Evolutionary conservation across 2,113 vertebrate genomes (phyloP).

Genomic region (Choloepus hoffmanni): DNA sequence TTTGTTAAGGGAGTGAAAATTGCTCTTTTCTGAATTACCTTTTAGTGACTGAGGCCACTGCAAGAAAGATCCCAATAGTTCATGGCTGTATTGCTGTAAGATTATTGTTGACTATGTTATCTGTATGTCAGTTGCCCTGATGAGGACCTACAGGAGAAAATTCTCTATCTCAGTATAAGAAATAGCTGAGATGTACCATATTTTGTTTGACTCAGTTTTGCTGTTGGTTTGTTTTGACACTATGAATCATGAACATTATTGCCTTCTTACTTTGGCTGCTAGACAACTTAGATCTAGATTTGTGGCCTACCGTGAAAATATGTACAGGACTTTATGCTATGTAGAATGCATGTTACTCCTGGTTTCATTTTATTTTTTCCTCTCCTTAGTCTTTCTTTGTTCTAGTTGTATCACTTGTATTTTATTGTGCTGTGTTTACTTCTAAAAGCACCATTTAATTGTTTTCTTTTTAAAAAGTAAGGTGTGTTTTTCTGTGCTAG

Average conservation of each 20-base stretch:
- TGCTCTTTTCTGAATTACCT: not conserved
- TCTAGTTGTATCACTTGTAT: not conserved
- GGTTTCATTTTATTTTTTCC: not conserved
- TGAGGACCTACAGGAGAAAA: fast-evolving
- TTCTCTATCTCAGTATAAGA: not conserved
- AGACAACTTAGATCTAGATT: fast-evolving
- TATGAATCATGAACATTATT: fast-evolving
- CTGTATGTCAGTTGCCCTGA: fast-evolving
- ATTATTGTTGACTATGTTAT: fast-evolving
- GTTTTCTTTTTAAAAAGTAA: not conserved
- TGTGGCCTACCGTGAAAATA: fast-evolving
- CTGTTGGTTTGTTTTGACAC: no score
- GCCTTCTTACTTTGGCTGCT: not conserved
- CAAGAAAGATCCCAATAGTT: fast-evolving
- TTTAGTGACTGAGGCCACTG: not conserved
- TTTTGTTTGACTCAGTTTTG: fast-evolving
- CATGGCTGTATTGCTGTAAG: no score
- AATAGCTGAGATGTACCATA: fast-evolving
- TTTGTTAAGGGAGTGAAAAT: not conserved
- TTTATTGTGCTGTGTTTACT: not conserved
- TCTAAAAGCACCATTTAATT: not conserved
- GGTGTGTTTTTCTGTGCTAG: not conserved
- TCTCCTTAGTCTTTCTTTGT: not conserved
- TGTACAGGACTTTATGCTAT: fast-evolving
- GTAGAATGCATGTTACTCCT: fast-evolving